phyloP scores from a whole-genome alignment of 2,113 vertebrate genomes.

The Lathamus discolor region DNA sequence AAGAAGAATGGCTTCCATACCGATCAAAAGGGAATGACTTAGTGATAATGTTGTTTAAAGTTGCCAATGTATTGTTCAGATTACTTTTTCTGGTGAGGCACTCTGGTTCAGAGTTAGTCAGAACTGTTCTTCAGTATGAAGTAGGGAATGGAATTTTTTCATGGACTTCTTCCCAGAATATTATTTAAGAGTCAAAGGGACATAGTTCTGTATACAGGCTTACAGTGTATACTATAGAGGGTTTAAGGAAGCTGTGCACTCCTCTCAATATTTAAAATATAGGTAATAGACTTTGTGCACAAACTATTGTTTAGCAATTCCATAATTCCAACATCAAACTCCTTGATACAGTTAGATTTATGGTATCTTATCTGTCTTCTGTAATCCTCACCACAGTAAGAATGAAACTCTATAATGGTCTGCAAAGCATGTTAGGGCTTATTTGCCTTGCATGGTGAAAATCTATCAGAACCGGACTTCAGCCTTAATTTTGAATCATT shows the following conservation, averaged over 20 bases:
- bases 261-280: background rate
- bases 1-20: background rate
- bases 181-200: conserved; percentile 7
- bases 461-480: background rate
- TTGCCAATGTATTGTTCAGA: background rate
- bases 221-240: background rate
- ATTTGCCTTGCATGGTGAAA: background rate
- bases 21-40: background rate
- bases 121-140: background rate
- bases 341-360: background rate
- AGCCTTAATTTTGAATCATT: conserved; percentile 28
- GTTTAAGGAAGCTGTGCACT: background rate
- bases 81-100: background rate
- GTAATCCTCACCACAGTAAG: background rate
- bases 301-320: background rate
- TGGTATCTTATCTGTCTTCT: background rate
- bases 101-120: background rate
- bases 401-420: background rate
- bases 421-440: background rate
- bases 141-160: background rate
- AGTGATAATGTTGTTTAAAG: background rate
- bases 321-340: background rate
- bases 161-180: background rate
- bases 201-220: background rate
- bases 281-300: background rate